Base-by-base conservation (phyloP, 2,888 invertebrate species). In the Aporophyla lueneburgensis region DNA sequence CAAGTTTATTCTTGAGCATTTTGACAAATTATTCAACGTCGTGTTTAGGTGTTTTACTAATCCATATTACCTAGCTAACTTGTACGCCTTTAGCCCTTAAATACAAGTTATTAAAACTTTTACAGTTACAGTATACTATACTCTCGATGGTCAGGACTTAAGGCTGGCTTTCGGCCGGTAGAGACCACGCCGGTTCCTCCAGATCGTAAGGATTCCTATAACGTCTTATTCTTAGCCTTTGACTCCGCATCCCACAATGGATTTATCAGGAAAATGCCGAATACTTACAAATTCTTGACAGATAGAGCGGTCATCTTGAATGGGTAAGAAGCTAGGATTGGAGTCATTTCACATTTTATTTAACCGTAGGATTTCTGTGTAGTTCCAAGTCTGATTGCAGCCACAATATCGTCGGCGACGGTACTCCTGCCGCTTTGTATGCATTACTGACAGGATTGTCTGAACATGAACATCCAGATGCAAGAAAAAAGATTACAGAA, bases 171-270 rank as follows among this genome's bases (percentile, higher is more conserved):
- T 72, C 91, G 95, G 2, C 65, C 81, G 40, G 68, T 85, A 6
- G 1, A 33, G 12, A 43, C 62, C 1, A 71, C 51, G 3, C 53
- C 78, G 0, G 68, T 87, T 0, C 89, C 90, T 0, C 71, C 67
- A 0, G 87, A 89, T 1, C 75, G 89, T 6, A 88, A 89, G 33
- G 78, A 91, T 9, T 78, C 87, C 4, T 61, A 92, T 59, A 98
- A 98, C 91, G 97, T 99, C 0, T 93, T 99, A 0, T 98, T 99
- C 96, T 97, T 99, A 84, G 99, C 98, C 0, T 98, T 99, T 88
- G 99, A 99, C 94, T 99, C 99, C 0, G 93, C 99, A 4, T 99
- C 99, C 0, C 97, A 98, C 63, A 98, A 98, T 94, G 98, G 98
- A 16, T 98, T 98, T 89, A 97, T 98, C 62, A 96, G 99, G 59